Evolutionary conservation across 2,888 invertebrate species (phyloP), one percentile per base, ranked within the genome.

Genomic region (Agrotis exclamationis): DNA sequence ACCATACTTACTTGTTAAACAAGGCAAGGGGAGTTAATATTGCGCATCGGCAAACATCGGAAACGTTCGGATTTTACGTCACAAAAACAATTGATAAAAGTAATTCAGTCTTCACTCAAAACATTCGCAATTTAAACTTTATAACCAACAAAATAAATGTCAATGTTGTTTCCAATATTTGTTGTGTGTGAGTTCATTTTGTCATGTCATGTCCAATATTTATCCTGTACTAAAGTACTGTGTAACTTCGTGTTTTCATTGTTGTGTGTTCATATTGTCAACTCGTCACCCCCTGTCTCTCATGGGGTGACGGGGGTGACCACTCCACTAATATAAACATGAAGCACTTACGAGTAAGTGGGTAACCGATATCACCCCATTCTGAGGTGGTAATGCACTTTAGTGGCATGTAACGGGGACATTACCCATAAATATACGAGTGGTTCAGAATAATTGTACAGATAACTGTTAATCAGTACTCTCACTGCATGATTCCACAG

Each of bases 311-410:
- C 14, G 13, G 13, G 45, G 59, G 50, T 75, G 80, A 48, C 70
- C 76, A 66, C 75, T 79, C 11, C 11, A 45, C 76, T 79, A 65
- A 68, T 68, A 71, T 70, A 79, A 76, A 78, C 78, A 82, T 67
- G 48, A 57, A 56, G 57, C 82, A 82, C 82, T 69, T 69, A 50
- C 13, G 18, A 24, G 14, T 59, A 71, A 76, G 79, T 68, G 71
- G 24, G 7, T 66, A 78, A 65, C 53, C 33, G 70, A 79, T 79
- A 79, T 33, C 62, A 53, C 33, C 33, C 67, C 44, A 57, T 57
- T 22, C 22, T 13, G 24, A 33, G 47, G n/a, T 51, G 66, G 20
- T 16, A 13, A 47, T 63, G 74, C 66, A 78, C 53, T 78, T 62
- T 45, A 20, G 47, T 56, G 18, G 44, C n/a, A 13, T 59, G 14